phyloP scores from a whole-genome alignment of 2,113 vertebrate genomes.

The Siphamia tubifer region DNA sequence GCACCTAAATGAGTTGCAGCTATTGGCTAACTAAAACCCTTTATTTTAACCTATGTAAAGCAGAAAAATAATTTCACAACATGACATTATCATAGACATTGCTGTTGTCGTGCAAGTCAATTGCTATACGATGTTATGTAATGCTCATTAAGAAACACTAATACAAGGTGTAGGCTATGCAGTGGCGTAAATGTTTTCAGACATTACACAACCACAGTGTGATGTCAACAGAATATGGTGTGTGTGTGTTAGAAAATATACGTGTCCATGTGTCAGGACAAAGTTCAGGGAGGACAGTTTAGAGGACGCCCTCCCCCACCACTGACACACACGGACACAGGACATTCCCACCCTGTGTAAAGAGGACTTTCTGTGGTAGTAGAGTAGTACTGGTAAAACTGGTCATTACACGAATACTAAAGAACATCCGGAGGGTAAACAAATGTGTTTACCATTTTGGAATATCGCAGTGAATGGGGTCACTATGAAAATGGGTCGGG shows the following conservation, averaged over 20 bases:
- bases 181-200: neutral
- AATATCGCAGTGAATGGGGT: neutral
- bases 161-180: neutral
- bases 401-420: neutral
- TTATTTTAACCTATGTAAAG: neutral
- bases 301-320: neutral
- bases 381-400: neutral
- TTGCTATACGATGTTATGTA: neutral
- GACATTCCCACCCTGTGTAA: neutral
- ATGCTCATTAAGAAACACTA: constrained; percentile 22
- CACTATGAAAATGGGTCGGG: neutral
- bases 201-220: constrained; percentile 8
- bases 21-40: neutral
- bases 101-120: neutral
- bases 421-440: neutral
- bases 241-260: constrained; percentile 19
- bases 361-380: neutral
- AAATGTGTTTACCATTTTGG: neutral
- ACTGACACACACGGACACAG: neutral
- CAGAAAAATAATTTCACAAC: neutral
- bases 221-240: neutral
- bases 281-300: constrained; percentile 60
- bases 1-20: too few species aligned
- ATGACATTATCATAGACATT: too few species aligned
- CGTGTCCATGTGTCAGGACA: constrained; percentile 57